phyloP scores from a whole-genome alignment of 1,140 invertebrate genomes.

The Pogonognathellus flavescens region DNA sequence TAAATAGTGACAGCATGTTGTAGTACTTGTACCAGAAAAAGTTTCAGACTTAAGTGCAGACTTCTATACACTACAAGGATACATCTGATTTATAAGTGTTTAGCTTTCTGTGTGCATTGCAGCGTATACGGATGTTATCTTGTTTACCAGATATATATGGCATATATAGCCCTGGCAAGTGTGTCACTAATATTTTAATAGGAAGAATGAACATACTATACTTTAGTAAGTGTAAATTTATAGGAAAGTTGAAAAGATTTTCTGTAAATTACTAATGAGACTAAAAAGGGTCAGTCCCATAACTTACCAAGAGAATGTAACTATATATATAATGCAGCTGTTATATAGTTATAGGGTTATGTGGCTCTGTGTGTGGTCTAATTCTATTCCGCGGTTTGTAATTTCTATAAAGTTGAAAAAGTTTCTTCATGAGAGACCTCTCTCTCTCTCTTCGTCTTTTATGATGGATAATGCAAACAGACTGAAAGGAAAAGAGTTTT shows the following conservation, averaged over 20 bases:
- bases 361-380: no score
- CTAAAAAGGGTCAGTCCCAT: not conserved
- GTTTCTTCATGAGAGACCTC: not conserved
- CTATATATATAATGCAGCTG: not conserved
- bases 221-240: not conserved
- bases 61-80: no score
- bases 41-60: no score
- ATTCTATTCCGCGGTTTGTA: not conserved
- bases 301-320: not conserved
- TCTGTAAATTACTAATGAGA: constrained; percentile 36
- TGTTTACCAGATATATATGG: no score
- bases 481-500: constrained; percentile 19
- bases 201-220: not conserved
- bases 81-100: no score
- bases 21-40: no score
- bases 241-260: constrained; percentile 12
- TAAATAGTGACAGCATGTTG: no score
- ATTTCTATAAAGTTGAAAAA: not conserved
- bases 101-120: no score
- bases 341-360: not conserved
- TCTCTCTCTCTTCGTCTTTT: constrained; percentile 5
- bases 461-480: constrained; percentile 21
- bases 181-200: no score
- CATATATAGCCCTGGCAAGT: no score
- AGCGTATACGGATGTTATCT: no score